phyloP scores from a whole-genome alignment of 2,888 invertebrate genomes.

The Agonum fuliginosum region DNA sequence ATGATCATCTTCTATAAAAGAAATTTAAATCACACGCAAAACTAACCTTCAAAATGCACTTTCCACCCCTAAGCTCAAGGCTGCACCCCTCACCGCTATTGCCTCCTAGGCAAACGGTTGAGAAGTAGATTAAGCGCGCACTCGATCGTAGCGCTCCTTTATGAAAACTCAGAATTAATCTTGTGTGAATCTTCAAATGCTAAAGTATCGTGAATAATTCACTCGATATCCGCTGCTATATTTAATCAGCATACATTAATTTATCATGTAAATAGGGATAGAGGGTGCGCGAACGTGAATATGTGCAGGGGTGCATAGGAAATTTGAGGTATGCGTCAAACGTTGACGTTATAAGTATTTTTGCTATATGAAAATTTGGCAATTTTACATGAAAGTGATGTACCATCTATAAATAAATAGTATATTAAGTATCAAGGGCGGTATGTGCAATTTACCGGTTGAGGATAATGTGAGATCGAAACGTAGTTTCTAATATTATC shows the following conservation, averaged over 20 bases:
- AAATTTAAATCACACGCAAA: slow-evolving; percentile 45
- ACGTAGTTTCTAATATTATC: too few species aligned
- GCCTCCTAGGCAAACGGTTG: slow-evolving; percentile 23
- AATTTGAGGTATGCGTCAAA: too few species aligned
- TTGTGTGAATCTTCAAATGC: slow-evolving; percentile 49
- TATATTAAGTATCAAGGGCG: too few species aligned
- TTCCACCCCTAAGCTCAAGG: slow-evolving; percentile 6
- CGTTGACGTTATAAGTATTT: too few species aligned
- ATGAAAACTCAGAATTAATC: slow-evolving; percentile 44
- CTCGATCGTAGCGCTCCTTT: slow-evolving; percentile 31
- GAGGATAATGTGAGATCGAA: too few species aligned
- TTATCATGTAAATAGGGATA: slow-evolving; percentile 62
- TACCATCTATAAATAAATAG: too few species aligned
- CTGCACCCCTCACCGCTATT: not conserved
- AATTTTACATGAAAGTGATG: too few species aligned
- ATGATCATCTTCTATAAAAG: too few species aligned
- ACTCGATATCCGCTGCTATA: slow-evolving; percentile 60
- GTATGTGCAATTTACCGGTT: too few species aligned
- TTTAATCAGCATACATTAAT: slow-evolving; percentile 64
- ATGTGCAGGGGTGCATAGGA: too few species aligned
- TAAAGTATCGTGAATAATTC: slow-evolving; percentile 53
- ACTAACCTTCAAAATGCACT: slow-evolving; percentile 32
- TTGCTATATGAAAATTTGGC: too few species aligned
- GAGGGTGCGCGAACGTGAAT: too few species aligned
- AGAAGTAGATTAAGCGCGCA: slow-evolving; percentile 47